Evolutionary conservation across 2,888 invertebrate genomes (phyloP), one percentile per base, ranked within the genome.

Genomic region (Lamellibrachia satsuma): DNA sequence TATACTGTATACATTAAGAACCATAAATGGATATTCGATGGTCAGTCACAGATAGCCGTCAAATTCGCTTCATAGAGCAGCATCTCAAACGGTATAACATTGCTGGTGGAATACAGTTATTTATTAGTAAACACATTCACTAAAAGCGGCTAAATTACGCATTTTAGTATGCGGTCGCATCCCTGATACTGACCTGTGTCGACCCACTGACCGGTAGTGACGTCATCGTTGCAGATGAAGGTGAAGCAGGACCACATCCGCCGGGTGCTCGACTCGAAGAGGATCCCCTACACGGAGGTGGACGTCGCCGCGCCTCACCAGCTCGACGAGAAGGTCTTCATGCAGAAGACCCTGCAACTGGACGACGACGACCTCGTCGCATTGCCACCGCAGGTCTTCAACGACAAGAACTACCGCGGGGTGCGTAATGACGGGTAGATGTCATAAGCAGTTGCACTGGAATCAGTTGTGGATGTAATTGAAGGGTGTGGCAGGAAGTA

Each of bases 311-410:
- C 93, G 27, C 93, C 93, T 0, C 90, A 92, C 60, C 92, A 60
- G 52, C 52, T 52, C 52, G 55, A 92, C 52, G 93, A 93, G n/a
- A 93, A 92, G 27, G 92, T 92, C 55, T 92, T 93, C 92, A 93
- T 93, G 93, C 90, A 92, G 27, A 90, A 39, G 8, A 92, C 90
- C 27, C 92, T 92, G 39, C 91, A 91, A 27, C 90, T 91, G 3
- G 22, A 52, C 39, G 92, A 92, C 52, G 92, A 90, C 27, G 91
- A 93, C 52, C 90, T 91, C 92, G 93, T 93, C 7, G 95, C 95
- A 11, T 94, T 96, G 7, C 99, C 99, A 92, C 99, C 99, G 93
- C 99, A 99, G 97, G 97, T 99, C 95, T 99, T 99, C 96, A 98
- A 98, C 96, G 94, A 93, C 15, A 98, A 98, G 94, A 98, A 98